Evolutionary conservation across 2,113 vertebrate genomes (phyloP).

Genomic region (Thymallus thymallus): DNA sequence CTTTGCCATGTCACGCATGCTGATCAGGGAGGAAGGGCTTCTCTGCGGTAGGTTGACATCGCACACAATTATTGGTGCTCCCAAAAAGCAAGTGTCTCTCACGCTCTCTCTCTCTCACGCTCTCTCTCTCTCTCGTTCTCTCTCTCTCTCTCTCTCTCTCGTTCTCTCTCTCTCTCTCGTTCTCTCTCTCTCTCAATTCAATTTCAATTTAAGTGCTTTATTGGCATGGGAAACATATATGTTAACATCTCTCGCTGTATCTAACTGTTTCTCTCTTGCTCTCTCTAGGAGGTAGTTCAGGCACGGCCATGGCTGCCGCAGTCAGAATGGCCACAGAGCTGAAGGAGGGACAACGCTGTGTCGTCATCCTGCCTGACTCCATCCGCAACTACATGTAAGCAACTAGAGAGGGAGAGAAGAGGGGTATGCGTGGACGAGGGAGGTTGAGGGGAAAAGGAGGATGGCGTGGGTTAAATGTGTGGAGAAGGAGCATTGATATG

Average conservation of each 20-base stretch:
- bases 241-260: too few species aligned
- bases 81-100: too few species aligned
- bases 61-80: slow-evolving; percentile 20
- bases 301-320: slow-evolving; percentile 85
- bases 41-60: slow-evolving; percentile 82
- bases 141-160: background rate
- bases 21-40: slow-evolving; percentile 90
- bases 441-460: background rate
- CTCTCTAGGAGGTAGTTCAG: slow-evolving; percentile 87
- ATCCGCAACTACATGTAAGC: slow-evolving; percentile 97
- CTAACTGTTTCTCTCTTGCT: background rate
- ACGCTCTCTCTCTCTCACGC: too few species aligned
- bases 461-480: background rate
- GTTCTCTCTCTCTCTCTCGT: too few species aligned
- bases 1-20: slow-evolving; percentile 84
- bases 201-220: too few species aligned
- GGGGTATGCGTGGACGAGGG: background rate
- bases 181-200: background rate
- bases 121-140: too few species aligned
- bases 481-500: background rate
- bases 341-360: slow-evolving; percentile 90
- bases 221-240: too few species aligned
- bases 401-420: background rate
- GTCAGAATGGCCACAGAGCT: slow-evolving; percentile 84
- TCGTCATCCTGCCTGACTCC: slow-evolving; percentile 93